Evolutionary conservation across 1,140 invertebrate species (phyloP).

Genomic region (Lepidurus couesii): DNA sequence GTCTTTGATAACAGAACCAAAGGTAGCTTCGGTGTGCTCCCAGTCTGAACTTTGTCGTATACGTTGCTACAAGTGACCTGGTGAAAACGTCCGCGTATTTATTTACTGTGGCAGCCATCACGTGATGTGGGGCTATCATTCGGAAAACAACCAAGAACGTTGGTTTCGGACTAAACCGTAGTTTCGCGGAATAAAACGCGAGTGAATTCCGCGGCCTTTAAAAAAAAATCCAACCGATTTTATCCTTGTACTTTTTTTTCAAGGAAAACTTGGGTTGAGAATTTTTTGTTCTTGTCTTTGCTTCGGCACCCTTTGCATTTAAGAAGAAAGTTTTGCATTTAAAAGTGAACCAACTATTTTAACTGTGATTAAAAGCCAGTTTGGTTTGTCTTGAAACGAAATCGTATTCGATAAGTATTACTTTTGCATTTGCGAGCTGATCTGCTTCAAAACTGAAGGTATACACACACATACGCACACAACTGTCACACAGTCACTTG

Average conservation of each 20-base stretch:
- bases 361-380: background rate
- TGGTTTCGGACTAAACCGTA: constrained; percentile 17
- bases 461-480: background rate
- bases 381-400: background rate
- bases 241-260: too few species aligned
- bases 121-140: constrained; percentile 18
- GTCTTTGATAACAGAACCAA: background rate
- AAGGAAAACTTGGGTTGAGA: too few species aligned
- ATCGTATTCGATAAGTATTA: background rate
- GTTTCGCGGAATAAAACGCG: background rate
- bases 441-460: constrained; percentile 11
- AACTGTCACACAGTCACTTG: background rate
- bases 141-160: constrained; percentile 18
- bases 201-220: too few species aligned
- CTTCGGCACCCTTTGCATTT: too few species aligned
- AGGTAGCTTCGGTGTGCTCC: background rate
- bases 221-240: too few species aligned
- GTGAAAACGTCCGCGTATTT: background rate
- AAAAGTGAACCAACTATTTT: background rate
- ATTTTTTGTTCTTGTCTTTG: too few species aligned
- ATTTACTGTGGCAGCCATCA: background rate
- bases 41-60: constrained; percentile 10
- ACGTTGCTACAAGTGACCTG: background rate
- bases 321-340: too few species aligned
- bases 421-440: background rate